Percentiles rank a stretch among this genome's conserved stretches.
These are phyloP conservation scores for Dexiosoma caninum DNA, from an alignment of 2,888 invertebrate species.

Conservation along the genomic window DNA sequence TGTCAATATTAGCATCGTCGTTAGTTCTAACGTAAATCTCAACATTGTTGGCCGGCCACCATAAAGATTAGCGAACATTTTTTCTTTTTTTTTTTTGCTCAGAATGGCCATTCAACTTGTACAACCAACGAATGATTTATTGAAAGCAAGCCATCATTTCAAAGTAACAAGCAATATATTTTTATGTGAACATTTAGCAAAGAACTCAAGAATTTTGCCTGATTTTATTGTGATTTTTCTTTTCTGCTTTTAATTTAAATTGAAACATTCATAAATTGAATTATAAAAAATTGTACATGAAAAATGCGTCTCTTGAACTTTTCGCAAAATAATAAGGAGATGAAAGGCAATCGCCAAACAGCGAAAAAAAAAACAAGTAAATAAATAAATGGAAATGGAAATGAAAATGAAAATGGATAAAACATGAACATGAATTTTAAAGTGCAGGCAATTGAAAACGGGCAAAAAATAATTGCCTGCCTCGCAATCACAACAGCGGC, in stretches of 20 bases:
- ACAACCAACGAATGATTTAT: conserved; percentile 29
- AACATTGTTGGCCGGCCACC: no score
- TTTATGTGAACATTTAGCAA: background rate
- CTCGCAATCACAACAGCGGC: no score
- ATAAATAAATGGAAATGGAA: conserved; percentile 18
- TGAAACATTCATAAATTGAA: conserved; percentile 16
- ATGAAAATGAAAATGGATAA: no score
- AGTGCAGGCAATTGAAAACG: background rate
- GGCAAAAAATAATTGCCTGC: background rate
- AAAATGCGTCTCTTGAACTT: conserved; percentile 43
- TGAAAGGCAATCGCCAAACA: background rate
- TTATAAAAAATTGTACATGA: conserved; percentile 39
- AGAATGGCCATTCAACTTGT: conserved; percentile 43
- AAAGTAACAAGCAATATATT: background rate
- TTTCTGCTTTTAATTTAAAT: conserved; percentile 3
- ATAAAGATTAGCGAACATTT: no score
- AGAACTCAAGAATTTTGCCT: conserved; percentile 2
- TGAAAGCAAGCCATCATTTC: background rate
- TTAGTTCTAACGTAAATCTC: no score
- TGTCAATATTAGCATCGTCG: no score
- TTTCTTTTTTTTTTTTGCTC: background rate
- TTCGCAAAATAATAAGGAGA: conserved; percentile 3
- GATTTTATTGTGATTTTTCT: background rate
- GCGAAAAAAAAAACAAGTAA: background rate
- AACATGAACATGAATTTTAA: background rate